A percentile compares a stretch with the other conserved stretches of the same genome.
phyloP scores from a whole-genome alignment of 2,113 vertebrate genomes.

The Varanus komodoensis region DNA sequence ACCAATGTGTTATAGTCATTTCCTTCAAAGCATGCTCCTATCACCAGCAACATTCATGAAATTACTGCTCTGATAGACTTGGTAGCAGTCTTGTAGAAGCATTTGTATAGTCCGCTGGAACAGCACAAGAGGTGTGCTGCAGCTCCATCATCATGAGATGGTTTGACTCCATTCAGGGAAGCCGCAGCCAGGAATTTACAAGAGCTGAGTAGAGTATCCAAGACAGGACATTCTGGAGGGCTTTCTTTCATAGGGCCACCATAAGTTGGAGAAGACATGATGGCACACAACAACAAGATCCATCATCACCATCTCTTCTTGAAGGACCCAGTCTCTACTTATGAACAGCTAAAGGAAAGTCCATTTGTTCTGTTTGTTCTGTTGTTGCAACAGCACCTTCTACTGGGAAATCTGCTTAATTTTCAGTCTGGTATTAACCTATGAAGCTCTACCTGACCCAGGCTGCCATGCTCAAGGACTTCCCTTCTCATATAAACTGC shows the following conservation, averaged over 20 bases:
- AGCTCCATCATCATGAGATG: too few relatives aligned
- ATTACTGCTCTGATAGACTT: neutral
- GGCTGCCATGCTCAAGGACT: too few relatives aligned
- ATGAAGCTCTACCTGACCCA: too few relatives aligned
- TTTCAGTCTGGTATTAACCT: too few relatives aligned
- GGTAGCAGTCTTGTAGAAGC: neutral
- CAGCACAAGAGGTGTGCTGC: neutral
- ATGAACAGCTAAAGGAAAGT: neutral
- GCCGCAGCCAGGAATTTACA: too few relatives aligned
- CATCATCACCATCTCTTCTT: neutral
- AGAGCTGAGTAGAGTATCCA: too few relatives aligned
- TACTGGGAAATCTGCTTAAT: neutral
- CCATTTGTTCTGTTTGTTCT: neutral
- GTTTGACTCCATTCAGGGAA: too few relatives aligned
- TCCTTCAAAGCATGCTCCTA: neutral
- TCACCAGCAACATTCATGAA: neutral
- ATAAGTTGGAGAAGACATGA: too few relatives aligned
- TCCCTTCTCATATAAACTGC: too few relatives aligned
- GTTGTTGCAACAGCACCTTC: too few relatives aligned
- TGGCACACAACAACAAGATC: neutral
- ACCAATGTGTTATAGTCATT: neutral
- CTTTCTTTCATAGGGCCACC: too few relatives aligned
- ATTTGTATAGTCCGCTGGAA: neutral
- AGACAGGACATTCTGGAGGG: too few relatives aligned
- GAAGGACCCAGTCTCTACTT: neutral